Evolutionary conservation across 2,113 vertebrate genomes (phyloP).

Genomic region (Tetraodon nigroviridis): DNA sequence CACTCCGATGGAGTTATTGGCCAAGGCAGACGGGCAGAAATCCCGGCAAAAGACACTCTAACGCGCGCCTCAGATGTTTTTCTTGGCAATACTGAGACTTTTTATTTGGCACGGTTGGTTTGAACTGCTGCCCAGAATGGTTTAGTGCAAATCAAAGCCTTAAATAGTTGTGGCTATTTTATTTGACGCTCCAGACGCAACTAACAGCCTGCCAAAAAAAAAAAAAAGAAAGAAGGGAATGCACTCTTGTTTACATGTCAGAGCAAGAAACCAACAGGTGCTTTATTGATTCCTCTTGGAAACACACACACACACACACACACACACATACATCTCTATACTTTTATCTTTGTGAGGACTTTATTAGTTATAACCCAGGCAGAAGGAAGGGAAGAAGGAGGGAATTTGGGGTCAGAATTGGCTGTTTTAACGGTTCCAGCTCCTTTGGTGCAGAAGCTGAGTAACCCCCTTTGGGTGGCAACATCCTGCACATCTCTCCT

Average conservation of each 20-base stretch:
- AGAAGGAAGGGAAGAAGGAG: too few relatives aligned
- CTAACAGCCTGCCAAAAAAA: neutral
- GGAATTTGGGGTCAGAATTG: too few relatives aligned
- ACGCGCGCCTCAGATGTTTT: constrained; percentile 41
- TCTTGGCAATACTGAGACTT: constrained; percentile 51
- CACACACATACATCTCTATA: too few relatives aligned
- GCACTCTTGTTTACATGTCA: too few relatives aligned
- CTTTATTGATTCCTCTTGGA: too few relatives aligned
- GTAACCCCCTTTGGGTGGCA: constrained; percentile 11
- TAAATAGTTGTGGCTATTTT: constrained; percentile 20
- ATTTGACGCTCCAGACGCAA: neutral
- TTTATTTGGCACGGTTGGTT: constrained; percentile 24
- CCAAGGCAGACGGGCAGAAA: constrained; percentile 21
- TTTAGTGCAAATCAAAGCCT: constrained; percentile 13
- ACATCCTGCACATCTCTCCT: constrained; percentile 7
- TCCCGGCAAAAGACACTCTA: constrained; percentile 29
- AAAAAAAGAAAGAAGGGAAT: too few relatives aligned
- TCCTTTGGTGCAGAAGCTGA: constrained; percentile 15
- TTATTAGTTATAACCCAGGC: too few relatives aligned
- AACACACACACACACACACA: too few relatives aligned
- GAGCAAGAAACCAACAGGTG: too few relatives aligned
- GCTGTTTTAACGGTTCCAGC: neutral
- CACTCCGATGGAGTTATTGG: constrained; percentile 29
- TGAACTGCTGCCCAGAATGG: constrained; percentile 22
- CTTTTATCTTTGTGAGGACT: too few relatives aligned